A percentile compares a stretch with the other conserved stretches of the same genome.
Evolutionary conservation across 2,113 vertebrate species (phyloP).

Genomic region (Dicentrarchus labrax): DNA sequence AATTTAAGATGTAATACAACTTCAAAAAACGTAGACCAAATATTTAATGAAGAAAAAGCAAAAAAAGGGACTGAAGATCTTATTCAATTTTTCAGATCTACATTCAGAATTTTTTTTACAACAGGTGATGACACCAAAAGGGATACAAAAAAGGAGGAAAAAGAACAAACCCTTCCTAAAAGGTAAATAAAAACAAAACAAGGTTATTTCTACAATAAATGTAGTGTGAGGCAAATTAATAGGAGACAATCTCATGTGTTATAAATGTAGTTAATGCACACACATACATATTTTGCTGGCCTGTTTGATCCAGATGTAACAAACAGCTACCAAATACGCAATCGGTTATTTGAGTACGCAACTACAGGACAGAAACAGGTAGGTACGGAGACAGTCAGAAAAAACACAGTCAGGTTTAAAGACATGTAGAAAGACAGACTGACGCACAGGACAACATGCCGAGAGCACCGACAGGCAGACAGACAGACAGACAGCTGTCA

Average conservation of each 20-base stretch:
- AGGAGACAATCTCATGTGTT: not conserved
- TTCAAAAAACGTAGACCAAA: not conserved
- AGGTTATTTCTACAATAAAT: not conserved
- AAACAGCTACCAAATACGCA: not conserved
- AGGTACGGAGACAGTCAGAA: not conserved
- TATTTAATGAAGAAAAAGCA: not conserved
- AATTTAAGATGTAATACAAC: not conserved
- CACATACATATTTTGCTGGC: not conserved
- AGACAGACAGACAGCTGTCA: constrained; percentile 33
- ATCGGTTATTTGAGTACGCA: not conserved
- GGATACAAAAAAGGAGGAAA: not conserved
- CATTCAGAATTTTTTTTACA: not conserved
- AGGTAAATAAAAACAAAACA: not conserved
- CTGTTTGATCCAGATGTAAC: not conserved
- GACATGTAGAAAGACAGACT: constrained; percentile 1
- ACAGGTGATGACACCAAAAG: not conserved
- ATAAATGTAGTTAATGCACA: constrained; percentile 1
- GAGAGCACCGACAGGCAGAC: constrained; percentile 25
- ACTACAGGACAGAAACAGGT: not conserved
- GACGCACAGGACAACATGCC: constrained; percentile 21
- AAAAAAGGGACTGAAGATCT: not conserved
- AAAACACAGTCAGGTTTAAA: not conserved
- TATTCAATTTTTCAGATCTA: no score
- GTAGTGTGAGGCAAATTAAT: not conserved
- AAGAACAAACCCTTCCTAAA: no score